phyloP scores from a whole-genome alignment of 1,140 invertebrate genomes.

The Diploscapter pachys region DNA sequence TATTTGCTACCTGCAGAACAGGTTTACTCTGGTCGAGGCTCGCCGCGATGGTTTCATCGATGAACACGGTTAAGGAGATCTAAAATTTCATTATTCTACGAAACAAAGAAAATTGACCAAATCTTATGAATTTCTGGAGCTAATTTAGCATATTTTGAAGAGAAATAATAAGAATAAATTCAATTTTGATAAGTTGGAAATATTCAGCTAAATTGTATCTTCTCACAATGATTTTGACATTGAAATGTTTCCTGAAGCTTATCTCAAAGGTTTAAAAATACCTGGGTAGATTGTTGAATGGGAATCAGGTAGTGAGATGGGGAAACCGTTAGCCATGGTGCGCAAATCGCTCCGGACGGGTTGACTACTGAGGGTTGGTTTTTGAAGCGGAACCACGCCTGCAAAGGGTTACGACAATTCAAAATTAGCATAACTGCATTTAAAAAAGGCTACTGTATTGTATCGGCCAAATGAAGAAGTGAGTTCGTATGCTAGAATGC shows the following conservation, averaged over 20 bases:
- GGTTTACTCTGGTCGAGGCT: slow-evolving; percentile 16
- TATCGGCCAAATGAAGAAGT: not conserved
- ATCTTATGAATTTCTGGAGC: too few species aligned
- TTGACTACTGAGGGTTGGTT: slow-evolving; percentile 8
- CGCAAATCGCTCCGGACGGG: slow-evolving; percentile 23
- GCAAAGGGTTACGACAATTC: not conserved
- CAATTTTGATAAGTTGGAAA: too few species aligned
- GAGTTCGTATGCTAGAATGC: too few species aligned
- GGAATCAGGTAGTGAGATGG: slow-evolving; percentile 27
- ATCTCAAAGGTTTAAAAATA: not conserved
- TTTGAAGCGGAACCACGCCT: slow-evolving; percentile 42
- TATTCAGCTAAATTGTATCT: too few species aligned
- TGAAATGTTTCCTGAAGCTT: slow-evolving; percentile 6
- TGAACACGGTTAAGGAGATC: slow-evolving; percentile 32
- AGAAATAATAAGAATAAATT: too few species aligned
- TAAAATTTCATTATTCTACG: slow-evolving; percentile 11
- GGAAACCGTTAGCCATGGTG: slow-evolving; percentile 26
- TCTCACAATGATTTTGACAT: not conserved
- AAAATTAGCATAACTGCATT: too few species aligned
- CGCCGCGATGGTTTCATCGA: slow-evolving; percentile 31
- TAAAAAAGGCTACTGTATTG: not conserved
- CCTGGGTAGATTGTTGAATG: slow-evolving; percentile 24
- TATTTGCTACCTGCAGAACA: slow-evolving; percentile 23
- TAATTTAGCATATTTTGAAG: too few species aligned
- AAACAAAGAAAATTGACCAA: not conserved